Conservation (phyloP, 1,140 invertebrate species). For the Diachasma alloeum region DNA sequence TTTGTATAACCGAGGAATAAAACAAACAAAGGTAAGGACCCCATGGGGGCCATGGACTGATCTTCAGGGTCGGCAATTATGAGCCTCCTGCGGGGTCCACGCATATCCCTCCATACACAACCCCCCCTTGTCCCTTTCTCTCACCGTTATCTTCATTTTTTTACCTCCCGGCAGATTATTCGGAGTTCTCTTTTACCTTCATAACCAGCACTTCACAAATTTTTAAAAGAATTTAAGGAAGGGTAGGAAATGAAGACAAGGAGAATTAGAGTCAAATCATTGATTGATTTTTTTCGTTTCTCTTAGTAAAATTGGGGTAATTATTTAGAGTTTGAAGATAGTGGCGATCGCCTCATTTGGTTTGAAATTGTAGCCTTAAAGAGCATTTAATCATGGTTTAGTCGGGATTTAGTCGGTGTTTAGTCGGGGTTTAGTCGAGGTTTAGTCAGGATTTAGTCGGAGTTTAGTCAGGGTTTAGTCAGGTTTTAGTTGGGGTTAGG, state of each 20-base stretch:
- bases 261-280: not conserved
- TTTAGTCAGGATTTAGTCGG: too few species aligned
- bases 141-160: constrained; percentile 12
- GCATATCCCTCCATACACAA: constrained; percentile 43
- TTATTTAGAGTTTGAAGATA: too few species aligned
- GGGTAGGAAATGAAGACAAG: not conserved
- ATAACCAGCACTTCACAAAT: not conserved
- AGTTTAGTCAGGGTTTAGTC: too few species aligned
- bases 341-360: too few species aligned
- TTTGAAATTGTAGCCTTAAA: too few species aligned
- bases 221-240: not conserved
- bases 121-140: constrained; percentile 11
- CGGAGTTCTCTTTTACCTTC: not conserved
- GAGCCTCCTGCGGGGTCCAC: constrained; percentile 59
- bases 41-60: constrained; percentile 60
- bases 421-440: too few species aligned
- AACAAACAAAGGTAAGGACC: constrained; percentile 63
- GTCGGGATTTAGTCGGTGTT: too few species aligned
- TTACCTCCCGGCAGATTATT: not conserved
- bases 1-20: constrained; percentile 65
- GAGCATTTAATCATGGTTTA: too few species aligned
- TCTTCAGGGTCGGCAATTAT: constrained; percentile 66
- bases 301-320: too few species aligned
- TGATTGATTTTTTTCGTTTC: too few species aligned
- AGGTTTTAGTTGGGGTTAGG: too few species aligned